These are phyloP conservation scores for Cephalopholis sonnerati DNA, from an alignment of 2,113 vertebrate species.

Conservation along the genomic window DNA sequence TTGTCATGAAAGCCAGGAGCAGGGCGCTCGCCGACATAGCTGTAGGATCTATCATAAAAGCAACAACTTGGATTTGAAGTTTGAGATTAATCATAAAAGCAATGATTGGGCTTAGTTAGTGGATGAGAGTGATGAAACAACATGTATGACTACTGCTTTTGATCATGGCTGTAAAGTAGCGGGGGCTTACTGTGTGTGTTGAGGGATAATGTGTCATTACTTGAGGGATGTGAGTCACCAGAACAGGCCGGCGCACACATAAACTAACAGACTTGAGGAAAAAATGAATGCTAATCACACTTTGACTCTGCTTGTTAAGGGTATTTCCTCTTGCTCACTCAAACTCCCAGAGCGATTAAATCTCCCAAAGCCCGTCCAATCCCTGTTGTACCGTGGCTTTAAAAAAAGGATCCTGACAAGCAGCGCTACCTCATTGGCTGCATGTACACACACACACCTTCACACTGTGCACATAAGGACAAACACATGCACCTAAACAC, in stretches of 20 bases:
- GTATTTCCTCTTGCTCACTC: slow-evolving; percentile 80
- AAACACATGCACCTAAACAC: slow-evolving; percentile 3
- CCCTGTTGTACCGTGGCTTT: slow-evolving; percentile 41
- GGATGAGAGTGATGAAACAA: slow-evolving; percentile 72
- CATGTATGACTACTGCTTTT: slow-evolving; percentile 72
- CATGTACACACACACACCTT: slow-evolving; percentile 30
- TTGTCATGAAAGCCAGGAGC: slow-evolving; percentile 47
- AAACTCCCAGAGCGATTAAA: slow-evolving; percentile 76
- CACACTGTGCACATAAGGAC: neutral
- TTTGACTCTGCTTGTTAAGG: slow-evolving; percentile 81
- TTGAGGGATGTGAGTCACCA: slow-evolving; percentile 81
- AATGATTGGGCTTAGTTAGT: slow-evolving; percentile 60
- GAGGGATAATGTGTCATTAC: slow-evolving; percentile 83
- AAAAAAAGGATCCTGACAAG: slow-evolving; percentile 53
- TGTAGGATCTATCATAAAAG: slow-evolving; percentile 60
- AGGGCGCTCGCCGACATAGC: slow-evolving; percentile 16
- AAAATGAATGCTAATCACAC: slow-evolving; percentile 77
- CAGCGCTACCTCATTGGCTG: neutral
- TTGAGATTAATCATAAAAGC: slow-evolving; percentile 68
- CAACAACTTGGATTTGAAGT: slow-evolving; percentile 63
- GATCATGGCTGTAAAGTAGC: slow-evolving; percentile 78
- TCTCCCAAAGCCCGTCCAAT: slow-evolving; percentile 67
- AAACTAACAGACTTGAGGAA: slow-evolving; percentile 70
- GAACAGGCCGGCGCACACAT: slow-evolving; percentile 66
- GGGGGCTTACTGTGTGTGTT: slow-evolving; percentile 75